phyloP scores from a whole-genome alignment of 92 coral and sea anemone genomes.

The Siderastrea siderea region DNA sequence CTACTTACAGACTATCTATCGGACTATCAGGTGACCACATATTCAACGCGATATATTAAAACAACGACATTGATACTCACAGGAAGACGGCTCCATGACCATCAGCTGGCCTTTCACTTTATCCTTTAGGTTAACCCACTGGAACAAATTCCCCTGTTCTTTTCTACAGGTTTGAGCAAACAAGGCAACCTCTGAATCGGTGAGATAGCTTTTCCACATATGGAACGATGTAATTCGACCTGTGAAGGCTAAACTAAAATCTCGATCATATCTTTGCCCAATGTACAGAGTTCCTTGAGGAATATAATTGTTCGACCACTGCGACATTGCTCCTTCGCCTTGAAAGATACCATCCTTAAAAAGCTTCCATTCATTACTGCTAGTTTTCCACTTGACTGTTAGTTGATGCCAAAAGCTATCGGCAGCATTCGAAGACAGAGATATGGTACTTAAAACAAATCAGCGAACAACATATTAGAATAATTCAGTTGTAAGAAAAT shows the following conservation, averaged over 20 bases:
- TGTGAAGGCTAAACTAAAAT: background rate
- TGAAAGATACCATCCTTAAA: constrained; percentile 30
- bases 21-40: background rate
- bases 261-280: background rate
- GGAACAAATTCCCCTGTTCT: constrained; percentile 5
- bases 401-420: constrained; percentile 71
- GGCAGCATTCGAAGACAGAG: background rate
- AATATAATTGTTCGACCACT: too few relatives aligned
- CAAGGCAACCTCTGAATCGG: background rate
- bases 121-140: background rate
- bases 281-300: background rate
- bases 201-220: constrained; percentile 46
- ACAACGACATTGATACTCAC: background rate
- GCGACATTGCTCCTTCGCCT: background rate
- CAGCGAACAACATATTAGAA: too few relatives aligned
- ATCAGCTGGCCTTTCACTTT: background rate
- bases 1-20: background rate
- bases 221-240: constrained; percentile 60
- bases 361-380: background rate
- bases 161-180: background rate
- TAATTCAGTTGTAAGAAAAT: too few relatives aligned
- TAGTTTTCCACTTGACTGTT: constrained; percentile 20
- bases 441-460: background rate
- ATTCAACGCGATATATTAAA: background rate
- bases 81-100: constrained; percentile 24